A percentile compares a stretch with the other conserved stretches of the same genome.
These are phyloP conservation scores for Parasteatoda tepidariorum DNA, from an alignment of 1,140 invertebrate genomes.

Conservation along the genomic window DNA sequence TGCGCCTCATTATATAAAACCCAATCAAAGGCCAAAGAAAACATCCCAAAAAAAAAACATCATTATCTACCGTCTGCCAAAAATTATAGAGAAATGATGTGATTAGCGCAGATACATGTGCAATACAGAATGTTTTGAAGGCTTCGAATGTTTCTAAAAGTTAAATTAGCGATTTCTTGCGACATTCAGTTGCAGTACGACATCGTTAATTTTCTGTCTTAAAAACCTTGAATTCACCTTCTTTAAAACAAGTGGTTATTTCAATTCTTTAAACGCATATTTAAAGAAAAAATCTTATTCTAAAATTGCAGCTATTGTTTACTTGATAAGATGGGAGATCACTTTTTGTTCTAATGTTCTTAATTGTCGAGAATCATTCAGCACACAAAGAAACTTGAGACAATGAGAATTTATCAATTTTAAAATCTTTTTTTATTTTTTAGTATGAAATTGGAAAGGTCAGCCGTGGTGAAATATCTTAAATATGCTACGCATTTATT, in stretches of 20 bases:
- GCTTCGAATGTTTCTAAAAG: background rate
- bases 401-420: conserved; percentile 46
- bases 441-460: background rate
- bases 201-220: background rate
- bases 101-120: background rate
- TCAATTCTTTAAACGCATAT: background rate
- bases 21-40: too few species aligned
- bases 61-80: background rate
- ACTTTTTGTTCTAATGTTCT: conserved; percentile 33
- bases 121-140: background rate
- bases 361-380: conserved; percentile 36
- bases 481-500: conserved; percentile 21
- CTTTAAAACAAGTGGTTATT: background rate
- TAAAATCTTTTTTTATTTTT: background rate
- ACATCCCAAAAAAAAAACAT: too few species aligned
- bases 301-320: conserved; percentile 34
- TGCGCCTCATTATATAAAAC: too few species aligned
- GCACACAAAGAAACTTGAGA: conserved; percentile 38
- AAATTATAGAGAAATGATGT: too few species aligned
- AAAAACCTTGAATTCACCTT: background rate
- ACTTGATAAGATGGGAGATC: conserved; percentile 5
- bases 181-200: background rate
- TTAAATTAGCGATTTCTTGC: background rate
- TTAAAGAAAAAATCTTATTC: background rate
- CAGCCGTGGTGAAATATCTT: conserved; percentile 22